Percentiles rank a stretch among this genome's conserved stretches.
Evolutionary conservation across 2,888 invertebrate species (phyloP).

Genomic region (Herminia tarsipennalis): DNA sequence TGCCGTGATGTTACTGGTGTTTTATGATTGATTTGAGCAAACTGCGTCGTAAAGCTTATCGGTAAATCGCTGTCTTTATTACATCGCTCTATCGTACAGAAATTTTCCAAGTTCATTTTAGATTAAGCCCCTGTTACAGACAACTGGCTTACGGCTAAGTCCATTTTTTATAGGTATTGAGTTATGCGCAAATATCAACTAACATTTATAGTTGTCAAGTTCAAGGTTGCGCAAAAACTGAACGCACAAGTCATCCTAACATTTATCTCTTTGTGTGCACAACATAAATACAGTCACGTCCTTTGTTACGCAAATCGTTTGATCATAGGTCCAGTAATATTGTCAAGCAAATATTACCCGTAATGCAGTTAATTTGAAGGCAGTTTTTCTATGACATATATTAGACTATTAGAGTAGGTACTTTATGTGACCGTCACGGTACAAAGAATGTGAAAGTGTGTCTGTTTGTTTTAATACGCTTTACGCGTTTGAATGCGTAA

Average conservation of each 20-base stretch:
- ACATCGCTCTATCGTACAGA: conserved; percentile 1
- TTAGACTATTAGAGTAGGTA: conserved; percentile 23
- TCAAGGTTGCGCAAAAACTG: conserved; percentile 33
- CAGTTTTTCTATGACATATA: conserved; percentile 22
- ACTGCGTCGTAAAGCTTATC: conserved; percentile 9
- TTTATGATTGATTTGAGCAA: conserved; percentile 19
- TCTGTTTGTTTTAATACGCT: conserved; percentile 44
- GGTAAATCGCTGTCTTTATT: neutral
- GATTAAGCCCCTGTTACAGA: too few relatives aligned
- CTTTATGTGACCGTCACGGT: conserved; percentile 62
- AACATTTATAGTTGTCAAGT: conserved; percentile 24
- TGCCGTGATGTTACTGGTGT: conserved; percentile 6
- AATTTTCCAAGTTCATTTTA: conserved; percentile 22
- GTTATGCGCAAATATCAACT: neutral
- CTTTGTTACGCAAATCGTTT: conserved; percentile 38
- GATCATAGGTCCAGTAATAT: conserved; percentile 7
- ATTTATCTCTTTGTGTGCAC: conserved; percentile 27
- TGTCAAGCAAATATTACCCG: conserved; percentile 14
- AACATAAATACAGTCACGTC: conserved; percentile 18
- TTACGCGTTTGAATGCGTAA: conserved; percentile 21
- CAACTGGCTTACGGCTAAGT: too few relatives aligned
- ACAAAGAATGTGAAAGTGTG: conserved; percentile 70
- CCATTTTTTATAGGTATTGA: too few relatives aligned
- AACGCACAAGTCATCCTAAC: conserved; percentile 10
- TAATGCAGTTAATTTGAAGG: conserved; percentile 5